Conservation (phyloP, 1,140 invertebrate species). For the Onthophagus taurus region DNA sequence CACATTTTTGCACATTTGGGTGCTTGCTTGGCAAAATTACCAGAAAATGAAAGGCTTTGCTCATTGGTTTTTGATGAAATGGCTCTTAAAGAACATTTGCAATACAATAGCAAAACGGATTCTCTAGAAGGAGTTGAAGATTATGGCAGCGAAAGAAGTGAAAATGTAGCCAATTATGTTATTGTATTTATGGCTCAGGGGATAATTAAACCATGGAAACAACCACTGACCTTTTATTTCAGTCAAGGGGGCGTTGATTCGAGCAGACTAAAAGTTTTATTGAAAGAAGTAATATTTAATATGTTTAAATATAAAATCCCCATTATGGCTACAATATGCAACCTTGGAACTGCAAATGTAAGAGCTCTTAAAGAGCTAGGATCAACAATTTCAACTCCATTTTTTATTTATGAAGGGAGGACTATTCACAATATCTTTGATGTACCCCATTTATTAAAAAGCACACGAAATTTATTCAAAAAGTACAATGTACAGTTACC, state of each 20-base stretch:
- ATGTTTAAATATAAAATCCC: neutral
- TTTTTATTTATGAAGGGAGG: constrained; percentile 10
- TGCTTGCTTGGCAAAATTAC: neutral
- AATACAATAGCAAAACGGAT: neutral
- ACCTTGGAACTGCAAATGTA: constrained; percentile 11
- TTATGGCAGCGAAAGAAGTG: neutral
- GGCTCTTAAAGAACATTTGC: neutral
- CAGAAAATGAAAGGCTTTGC: neutral
- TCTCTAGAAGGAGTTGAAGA: constrained; percentile 1
- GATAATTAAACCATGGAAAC: constrained; percentile 23
- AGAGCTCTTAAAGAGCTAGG: neutral
- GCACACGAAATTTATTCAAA: constrained; percentile 15
- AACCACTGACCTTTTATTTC: constrained; percentile 24
- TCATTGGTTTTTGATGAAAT: neutral
- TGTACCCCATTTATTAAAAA: constrained; percentile 19
- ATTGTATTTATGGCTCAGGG: constrained; percentile 18
- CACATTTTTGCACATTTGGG: neutral
- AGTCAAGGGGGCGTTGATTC: constrained; percentile 12
- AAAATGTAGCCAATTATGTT: neutral
- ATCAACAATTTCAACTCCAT: neutral
- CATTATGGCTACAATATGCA: constrained; percentile 12
- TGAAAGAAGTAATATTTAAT: neutral
- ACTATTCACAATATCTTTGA: constrained; percentile 16
- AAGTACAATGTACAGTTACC: too few relatives aligned
- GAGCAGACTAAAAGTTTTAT: constrained; percentile 10